Base-by-base conservation (phyloP, 2,888 invertebrate genomes). In the Acleris emargana region DNA sequence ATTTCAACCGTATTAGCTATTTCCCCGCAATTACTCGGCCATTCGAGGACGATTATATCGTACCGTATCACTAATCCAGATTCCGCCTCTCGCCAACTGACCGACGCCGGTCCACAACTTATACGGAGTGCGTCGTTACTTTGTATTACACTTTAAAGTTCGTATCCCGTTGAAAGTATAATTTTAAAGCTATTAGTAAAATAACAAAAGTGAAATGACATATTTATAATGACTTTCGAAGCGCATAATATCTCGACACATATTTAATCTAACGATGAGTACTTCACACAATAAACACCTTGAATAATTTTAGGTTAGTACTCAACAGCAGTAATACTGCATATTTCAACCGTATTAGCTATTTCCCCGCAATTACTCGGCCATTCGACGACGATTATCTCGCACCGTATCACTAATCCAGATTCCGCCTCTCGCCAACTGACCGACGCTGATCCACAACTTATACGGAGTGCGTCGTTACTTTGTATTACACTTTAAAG, bases 21-120 rank as follows among this genome's bases (percentile, higher is more conserved):
- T 17, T 3, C 7, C 18, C 18, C 18, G 20, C 18, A 18, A 47
- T 47, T 43, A 43, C 6, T 18, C 7, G 22, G 22, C 2, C 9
- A 22, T 13, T 55, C 13, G 43, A 25, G 6, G 11, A 17, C 5
- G 45, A 57, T 45, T 57, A 57, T 57, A 42, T 22, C 5, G 25
- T 22, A 11, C n/a, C 22, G 13, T 42, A 25, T 57, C 20, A 25
- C n/a, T 25, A 57, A 45, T 9, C 57, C 45, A 0, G 13, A 45
- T 17, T 57, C 9, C 25, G 57, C 13, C 20, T 17, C 42, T 57
- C 25, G 25, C 45, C 45, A 6, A 13, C 45, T 28, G 9, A 45
- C 57, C 7, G 42, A 13, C 0, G 11, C 22, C 43, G n/a, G 55
- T 45, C n/a, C 57, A 17, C 17, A 45, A 57, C 57, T 45, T 57